Conservation (phyloP, 2,797 vertebrate species). For the Amblyraja radiata region DNA sequence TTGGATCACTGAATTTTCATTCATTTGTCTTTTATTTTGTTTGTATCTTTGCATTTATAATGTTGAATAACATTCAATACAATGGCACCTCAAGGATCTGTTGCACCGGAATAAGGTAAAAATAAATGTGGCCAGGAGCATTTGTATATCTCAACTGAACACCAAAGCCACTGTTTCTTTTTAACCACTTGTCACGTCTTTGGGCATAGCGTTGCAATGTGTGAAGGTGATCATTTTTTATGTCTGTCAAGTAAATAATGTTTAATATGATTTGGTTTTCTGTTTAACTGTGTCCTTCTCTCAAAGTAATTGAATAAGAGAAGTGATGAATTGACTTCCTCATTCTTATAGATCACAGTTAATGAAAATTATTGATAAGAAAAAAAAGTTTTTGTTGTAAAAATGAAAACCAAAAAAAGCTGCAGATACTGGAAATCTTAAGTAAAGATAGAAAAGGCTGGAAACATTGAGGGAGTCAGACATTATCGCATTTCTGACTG, state of each 20-base stretch:
- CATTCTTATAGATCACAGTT: not conserved
- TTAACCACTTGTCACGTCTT: not conserved
- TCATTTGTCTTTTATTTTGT: not conserved
- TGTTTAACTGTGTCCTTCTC: not conserved
- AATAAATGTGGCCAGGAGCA: not conserved
- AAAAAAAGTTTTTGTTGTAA: not conserved
- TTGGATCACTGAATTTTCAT: no score
- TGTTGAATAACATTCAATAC: not conserved
- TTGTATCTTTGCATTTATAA: not conserved
- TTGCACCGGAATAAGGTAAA: not conserved
- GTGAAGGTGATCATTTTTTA: not conserved
- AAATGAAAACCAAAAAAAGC: not conserved
- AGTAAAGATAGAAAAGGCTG: no score
- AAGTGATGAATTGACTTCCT: not conserved
- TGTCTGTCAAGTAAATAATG: not conserved
- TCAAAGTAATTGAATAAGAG: not conserved
- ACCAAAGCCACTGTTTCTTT: not conserved
- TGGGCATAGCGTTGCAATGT: not conserved
- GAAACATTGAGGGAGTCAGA: no score
- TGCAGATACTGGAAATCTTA: no score
- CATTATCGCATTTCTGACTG: no score
- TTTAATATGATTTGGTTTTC: not conserved
- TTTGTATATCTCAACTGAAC: not conserved
- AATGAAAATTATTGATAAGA: not conserved
- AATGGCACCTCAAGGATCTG: not conserved